Conservation (phyloP, 2,113 vertebrate genomes). For the Ploceus nigricollis region DNA sequence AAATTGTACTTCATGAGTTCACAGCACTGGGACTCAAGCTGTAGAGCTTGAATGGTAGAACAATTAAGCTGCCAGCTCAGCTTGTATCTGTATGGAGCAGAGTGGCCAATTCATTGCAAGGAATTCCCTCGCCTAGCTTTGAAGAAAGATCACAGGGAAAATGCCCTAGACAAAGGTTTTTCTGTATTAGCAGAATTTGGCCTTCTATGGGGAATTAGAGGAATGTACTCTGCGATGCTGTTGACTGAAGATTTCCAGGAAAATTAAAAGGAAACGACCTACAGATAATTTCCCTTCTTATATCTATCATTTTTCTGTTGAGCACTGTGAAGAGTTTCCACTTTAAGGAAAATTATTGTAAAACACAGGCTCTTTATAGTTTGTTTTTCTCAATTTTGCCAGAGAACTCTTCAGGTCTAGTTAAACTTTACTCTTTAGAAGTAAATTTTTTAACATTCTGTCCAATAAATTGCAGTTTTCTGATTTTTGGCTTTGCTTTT, state of each 20-base stretch:
- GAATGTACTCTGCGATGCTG: background rate
- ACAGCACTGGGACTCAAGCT: background rate
- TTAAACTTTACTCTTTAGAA: background rate
- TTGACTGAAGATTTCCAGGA: background rate
- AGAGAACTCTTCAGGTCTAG: background rate
- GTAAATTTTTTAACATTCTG: background rate
- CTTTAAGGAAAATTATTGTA: background rate
- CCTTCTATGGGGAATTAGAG: background rate
- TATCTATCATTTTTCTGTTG: background rate
- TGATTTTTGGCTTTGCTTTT: background rate
- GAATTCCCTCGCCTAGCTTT: background rate
- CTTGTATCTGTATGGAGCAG: background rate
- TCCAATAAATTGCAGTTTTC: background rate
- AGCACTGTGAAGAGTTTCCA: background rate
- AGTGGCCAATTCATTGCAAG: background rate
- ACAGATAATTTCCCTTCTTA: background rate
- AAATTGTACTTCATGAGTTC: accelerated
- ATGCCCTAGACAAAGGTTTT: background rate
- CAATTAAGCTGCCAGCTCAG: background rate
- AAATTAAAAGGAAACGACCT: background rate
- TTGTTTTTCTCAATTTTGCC: background rate
- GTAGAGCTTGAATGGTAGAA: accelerated
- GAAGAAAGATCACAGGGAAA: background rate
- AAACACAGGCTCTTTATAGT: background rate
- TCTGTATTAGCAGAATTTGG: background rate